Evolutionary conservation across 2,113 vertebrate genomes (phyloP), one percentile per base, ranked within the genome.

Genomic region (Rhynchopsitta pachyrhyncha): DNA sequence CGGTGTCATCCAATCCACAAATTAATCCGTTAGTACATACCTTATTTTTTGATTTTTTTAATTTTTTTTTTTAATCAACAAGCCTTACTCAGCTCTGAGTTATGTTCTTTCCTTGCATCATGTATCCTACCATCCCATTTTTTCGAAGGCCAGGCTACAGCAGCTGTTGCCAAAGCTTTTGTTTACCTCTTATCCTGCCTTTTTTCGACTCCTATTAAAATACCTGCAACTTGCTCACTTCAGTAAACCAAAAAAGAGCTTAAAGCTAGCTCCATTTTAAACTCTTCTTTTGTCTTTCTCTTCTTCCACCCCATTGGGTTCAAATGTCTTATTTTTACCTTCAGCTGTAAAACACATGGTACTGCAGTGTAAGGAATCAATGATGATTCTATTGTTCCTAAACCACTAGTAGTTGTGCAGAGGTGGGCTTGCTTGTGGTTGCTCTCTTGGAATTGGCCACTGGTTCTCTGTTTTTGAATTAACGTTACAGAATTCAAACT

Each of bases 21-120:
- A 64, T 59, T 28, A 81, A 81, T 90, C 18, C 23, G 64, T 93
- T 81, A 46, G 25, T 63, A 53, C 28, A 7, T 92, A 35, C 6
- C 16, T 87, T 37, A 12, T 68, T 47, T 66, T 87, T 49, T 28
- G 20, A 50, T 16, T 13, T 29, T 82, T 76, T 74, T 76, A 5
- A 19, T 1, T 10, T 22, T n/a, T n/a, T 57, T 59, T 59, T n/a
- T n/a, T n/a, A n/a, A 59, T 62, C 25, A 44, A 22, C 20, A 16
- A 10, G 22, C 6, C 2, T 68, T 70, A 17, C 9, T 82, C 13
- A 46, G 3, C 39, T 86, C 53, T 35, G 33, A 63, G 9, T 60
- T 75, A 17, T 25, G 57, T 24, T 28, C 52, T 73, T 3, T 63
- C 13, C 49, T 78, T 84, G 35, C 52, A n/a, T 44, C 0, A 0